A percentile compares a stretch with the other conserved stretches of the same genome.
These are phyloP conservation scores for Thera obeliscata DNA, from an alignment of 2,888 invertebrate species.

Conservation along the genomic window DNA sequence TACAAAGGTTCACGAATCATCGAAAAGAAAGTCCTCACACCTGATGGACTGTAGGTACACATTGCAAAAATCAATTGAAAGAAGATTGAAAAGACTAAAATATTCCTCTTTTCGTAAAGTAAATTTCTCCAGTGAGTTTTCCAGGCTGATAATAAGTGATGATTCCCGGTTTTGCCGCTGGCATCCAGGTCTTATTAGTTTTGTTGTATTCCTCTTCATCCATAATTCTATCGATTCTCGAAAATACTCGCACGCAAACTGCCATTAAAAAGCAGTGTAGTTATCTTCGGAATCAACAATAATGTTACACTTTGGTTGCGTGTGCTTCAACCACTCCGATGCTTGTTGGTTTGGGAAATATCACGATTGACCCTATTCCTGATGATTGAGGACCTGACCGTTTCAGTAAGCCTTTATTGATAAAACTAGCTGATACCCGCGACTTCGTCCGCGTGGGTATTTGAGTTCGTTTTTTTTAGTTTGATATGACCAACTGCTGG, in stretches of 20 bases:
- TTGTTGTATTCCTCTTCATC: constrained; percentile 4
- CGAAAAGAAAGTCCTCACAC: too few relatives aligned
- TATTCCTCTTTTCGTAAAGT: too few relatives aligned
- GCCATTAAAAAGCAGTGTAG: constrained; percentile 17
- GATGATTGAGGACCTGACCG: constrained; percentile 21
- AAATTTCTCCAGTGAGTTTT: too few relatives aligned
- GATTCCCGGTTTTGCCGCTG: neutral
- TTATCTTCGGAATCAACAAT: constrained; percentile 30
- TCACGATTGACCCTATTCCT: constrained; percentile 21
- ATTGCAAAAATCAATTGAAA: too few relatives aligned
- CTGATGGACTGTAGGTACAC: too few relatives aligned
- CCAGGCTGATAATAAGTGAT: neutral
- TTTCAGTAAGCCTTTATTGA: constrained; percentile 5
- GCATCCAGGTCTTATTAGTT: neutral
- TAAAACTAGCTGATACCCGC: neutral
- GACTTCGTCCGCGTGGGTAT: too few relatives aligned
- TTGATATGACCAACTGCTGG: too few relatives aligned
- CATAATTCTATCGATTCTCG: constrained; percentile 37
- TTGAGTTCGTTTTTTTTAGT: too few relatives aligned
- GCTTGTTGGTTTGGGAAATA: constrained; percentile 26
- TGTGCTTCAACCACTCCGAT: constrained; percentile 13
- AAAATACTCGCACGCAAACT: constrained; percentile 39
- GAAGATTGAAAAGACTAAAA: too few relatives aligned
- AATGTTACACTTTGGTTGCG: constrained; percentile 30
- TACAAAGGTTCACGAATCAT: too few relatives aligned